Conservation (phyloP, 2,797 vertebrate genomes). For the Urophycis tenuis region DNA sequence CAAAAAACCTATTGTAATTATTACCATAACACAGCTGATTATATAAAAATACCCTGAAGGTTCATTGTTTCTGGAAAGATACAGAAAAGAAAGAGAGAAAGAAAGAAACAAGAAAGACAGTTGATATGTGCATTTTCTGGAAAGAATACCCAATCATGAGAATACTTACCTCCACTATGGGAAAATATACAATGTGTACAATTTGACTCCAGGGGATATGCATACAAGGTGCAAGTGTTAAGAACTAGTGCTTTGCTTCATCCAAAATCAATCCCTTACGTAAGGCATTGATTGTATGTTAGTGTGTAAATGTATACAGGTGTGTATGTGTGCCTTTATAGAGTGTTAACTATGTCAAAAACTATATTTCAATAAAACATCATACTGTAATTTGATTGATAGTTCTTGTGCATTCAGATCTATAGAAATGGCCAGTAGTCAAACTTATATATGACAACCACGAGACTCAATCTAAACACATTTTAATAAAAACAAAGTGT, state of each 20-base stretch:
- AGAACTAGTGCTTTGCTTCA: neutral
- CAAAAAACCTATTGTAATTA: neutral
- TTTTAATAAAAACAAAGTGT: neutral
- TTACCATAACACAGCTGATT: neutral
- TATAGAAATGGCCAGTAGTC: neutral
- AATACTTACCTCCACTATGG: too few relatives aligned
- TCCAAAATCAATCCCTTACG: conserved; percentile 12
- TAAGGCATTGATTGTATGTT: conserved; percentile 12
- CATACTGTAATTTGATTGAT: neutral
- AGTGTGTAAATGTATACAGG: neutral
- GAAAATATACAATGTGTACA: too few relatives aligned
- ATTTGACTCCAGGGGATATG: too few relatives aligned
- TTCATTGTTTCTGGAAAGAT: neutral
- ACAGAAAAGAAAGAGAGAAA: neutral
- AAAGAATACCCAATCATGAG: too few relatives aligned
- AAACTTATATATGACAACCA: neutral
- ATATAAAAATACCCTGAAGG: neutral
- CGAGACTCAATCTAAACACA: neutral
- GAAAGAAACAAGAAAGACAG: too few relatives aligned
- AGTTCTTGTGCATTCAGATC: neutral
- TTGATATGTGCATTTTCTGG: too few relatives aligned
- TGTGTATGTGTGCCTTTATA: neutral
- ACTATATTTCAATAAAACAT: neutral
- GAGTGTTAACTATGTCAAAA: neutral
- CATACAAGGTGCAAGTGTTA: too few relatives aligned